These are phyloP conservation scores for Lucifuga dentata DNA, from an alignment of 2,113 vertebrate genomes.

Conservation along the genomic window DNA sequence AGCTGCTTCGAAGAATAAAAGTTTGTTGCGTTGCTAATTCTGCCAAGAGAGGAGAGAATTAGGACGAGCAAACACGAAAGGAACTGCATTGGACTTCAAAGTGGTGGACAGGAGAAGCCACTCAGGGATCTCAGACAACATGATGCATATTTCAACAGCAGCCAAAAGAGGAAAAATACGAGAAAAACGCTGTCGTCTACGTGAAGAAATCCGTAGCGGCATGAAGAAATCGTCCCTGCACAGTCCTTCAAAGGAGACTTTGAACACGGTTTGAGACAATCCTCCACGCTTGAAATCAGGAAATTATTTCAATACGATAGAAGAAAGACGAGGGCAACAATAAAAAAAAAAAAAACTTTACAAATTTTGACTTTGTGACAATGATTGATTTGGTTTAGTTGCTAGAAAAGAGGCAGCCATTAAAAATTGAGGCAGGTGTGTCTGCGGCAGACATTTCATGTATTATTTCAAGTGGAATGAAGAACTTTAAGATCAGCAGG, in stretches of 20 bases:
- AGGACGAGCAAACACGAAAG: slow-evolving; percentile 10
- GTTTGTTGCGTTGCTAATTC: too few relatives aligned
- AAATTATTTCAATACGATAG: slow-evolving; percentile 40
- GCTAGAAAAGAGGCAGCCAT: slow-evolving; percentile 35
- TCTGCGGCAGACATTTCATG: slow-evolving; percentile 61
- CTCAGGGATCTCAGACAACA: slow-evolving; percentile 52
- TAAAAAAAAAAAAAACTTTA: slow-evolving; percentile 15
- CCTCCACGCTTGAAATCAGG: background rate
- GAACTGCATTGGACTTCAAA: slow-evolving; percentile 20
- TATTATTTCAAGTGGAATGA: slow-evolving; percentile 70
- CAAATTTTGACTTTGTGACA: slow-evolving; percentile 40
- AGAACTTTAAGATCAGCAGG: slow-evolving; percentile 45
- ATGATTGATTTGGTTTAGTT: slow-evolving; percentile 53
- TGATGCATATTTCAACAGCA: slow-evolving; percentile 58
- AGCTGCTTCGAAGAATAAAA: slow-evolving; percentile 1
- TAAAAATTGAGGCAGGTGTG: slow-evolving; percentile 62
- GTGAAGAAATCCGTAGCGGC: slow-evolving; percentile 14
- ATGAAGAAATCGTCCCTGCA: slow-evolving; percentile 29
- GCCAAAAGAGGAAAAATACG: slow-evolving; percentile 8
- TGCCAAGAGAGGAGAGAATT: slow-evolving; percentile 20
- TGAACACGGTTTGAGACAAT: slow-evolving; percentile 24
- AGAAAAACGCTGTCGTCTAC: slow-evolving; percentile 17
- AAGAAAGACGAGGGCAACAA: slow-evolving; percentile 16
- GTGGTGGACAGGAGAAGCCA: slow-evolving; percentile 51
- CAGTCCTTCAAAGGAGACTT: slow-evolving; percentile 43